A percentile compares a stretch with the other conserved stretches of the same genome.
These are phyloP conservation scores for Micrasema longulum DNA, from an alignment of 1,140 invertebrate genomes.

Conservation along the genomic window DNA sequence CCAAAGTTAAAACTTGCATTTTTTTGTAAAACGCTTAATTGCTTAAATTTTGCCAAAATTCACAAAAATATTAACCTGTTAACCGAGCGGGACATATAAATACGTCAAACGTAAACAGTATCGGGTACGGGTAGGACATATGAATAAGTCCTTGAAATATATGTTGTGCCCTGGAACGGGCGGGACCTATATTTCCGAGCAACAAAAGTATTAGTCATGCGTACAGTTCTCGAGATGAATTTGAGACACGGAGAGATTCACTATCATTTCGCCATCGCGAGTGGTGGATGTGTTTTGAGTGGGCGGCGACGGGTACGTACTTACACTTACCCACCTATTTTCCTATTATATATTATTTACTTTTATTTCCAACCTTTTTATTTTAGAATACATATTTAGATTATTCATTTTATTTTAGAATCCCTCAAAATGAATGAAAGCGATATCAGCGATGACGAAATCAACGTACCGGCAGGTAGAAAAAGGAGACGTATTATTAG, in stretches of 20 bases:
- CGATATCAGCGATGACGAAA: slow-evolving; percentile 49
- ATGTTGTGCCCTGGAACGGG: slow-evolving; percentile 46
- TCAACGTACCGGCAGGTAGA: slow-evolving; percentile 14
- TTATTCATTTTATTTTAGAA: too few relatives aligned
- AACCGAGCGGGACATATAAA: slow-evolving; percentile 48
- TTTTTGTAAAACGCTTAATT: too few relatives aligned
- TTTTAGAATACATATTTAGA: slow-evolving; percentile 42
- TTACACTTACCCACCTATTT: slow-evolving; percentile 44
- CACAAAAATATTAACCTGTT: slow-evolving; percentile 26
- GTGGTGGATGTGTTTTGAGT: slow-evolving; percentile 6
- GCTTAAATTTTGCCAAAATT: too few relatives aligned
- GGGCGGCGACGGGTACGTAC: slow-evolving; percentile 35
- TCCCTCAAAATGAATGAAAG: slow-evolving; percentile 47
- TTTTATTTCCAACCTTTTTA: slow-evolving; percentile 43
- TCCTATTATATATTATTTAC: slow-evolving; percentile 46
- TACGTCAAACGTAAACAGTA: slow-evolving; percentile 47
- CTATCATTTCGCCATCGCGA: slow-evolving; percentile 31
- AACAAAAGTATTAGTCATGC: slow-evolving; percentile 32
- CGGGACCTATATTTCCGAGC: slow-evolving; percentile 40
- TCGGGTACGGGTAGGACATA: slow-evolving; percentile 39
- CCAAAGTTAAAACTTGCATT: too few relatives aligned
- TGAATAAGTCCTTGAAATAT: slow-evolving; percentile 51
- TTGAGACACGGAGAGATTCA: slow-evolving; percentile 39
- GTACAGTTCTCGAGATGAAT: slow-evolving; percentile 42
- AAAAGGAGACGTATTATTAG: slow-evolving; percentile 50